A percentile compares a stretch with the other conserved stretches of the same genome.
Conservation (phyloP, 2,888 invertebrate genomes). For the Troilus luridus region DNA sequence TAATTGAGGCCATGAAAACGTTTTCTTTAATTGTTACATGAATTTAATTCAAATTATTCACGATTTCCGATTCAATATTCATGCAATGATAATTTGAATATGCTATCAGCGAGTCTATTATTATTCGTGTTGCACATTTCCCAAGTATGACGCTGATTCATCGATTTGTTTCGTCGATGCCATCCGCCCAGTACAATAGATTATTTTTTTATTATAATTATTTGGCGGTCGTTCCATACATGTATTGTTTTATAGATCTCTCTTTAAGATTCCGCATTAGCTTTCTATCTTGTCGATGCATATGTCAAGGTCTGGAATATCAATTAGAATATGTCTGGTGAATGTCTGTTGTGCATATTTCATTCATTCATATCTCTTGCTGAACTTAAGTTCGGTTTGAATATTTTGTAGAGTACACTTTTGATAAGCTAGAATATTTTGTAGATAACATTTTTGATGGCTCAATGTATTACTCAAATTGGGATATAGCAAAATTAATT, state of each 20-base stretch:
- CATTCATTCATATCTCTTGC: neutral
- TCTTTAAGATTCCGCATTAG: neutral
- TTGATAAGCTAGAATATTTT: no score
- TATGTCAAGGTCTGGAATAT: neutral
- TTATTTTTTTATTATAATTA: neutral
- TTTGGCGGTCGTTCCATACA: neutral
- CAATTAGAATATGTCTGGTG: neutral
- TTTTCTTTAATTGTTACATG: neutral
- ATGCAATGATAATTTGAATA: neutral
- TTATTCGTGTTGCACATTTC: neutral
- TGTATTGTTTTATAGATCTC: neutral
- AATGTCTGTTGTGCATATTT: neutral
- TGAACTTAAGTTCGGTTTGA: neutral
- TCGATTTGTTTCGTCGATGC: neutral
- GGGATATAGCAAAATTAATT: no score
- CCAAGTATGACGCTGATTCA: conserved; percentile 4
- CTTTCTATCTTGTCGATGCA: neutral
- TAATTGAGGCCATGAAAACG: neutral
- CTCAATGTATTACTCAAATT: no score
- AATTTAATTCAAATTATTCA: neutral
- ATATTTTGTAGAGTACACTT: neutral
- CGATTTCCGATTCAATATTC: neutral
- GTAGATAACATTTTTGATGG: no score
- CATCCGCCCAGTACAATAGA: neutral
- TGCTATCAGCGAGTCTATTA: neutral